Conservation (phyloP, 2,797 vertebrate species). For the Alauda arvensis region DNA sequence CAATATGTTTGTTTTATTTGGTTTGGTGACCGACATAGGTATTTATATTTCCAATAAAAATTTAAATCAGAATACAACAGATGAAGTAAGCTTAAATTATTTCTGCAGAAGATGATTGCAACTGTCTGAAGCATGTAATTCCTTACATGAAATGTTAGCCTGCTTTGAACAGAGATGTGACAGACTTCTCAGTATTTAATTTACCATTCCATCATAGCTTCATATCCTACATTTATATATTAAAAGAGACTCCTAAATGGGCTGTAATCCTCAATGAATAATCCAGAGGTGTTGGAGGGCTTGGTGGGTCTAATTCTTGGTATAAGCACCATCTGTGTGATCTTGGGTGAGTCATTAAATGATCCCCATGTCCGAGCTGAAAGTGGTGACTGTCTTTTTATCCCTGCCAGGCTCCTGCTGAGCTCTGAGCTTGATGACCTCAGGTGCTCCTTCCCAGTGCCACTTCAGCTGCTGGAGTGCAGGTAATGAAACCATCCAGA, state of each 20-base stretch:
- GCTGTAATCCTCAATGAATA: neutral
- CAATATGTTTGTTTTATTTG: conserved; percentile 68
- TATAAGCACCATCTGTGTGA: neutral
- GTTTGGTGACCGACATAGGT: conserved; percentile 53
- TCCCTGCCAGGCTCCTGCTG: neutral
- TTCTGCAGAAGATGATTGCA: conserved; percentile 54
- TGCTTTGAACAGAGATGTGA: conserved; percentile 42
- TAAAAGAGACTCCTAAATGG: conserved; percentile 15
- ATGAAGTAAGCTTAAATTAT: conserved; percentile 43
- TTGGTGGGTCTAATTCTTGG: neutral
- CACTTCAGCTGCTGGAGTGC: neutral
- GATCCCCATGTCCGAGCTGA: neutral
- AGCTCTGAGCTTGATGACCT: neutral
- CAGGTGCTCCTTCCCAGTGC: neutral
- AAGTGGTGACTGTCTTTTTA: neutral
- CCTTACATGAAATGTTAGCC: conserved; percentile 41
- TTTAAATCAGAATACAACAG: conserved; percentile 52
- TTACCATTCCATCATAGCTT: neutral
- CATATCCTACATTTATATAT: neutral
- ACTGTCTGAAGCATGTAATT: conserved; percentile 48
- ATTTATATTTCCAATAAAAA: conserved; percentile 67
- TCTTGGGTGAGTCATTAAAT: neutral
- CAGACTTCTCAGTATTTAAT: conserved; percentile 18
- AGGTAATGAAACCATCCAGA: neutral
- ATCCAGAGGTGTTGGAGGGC: neutral